phyloP scores from a whole-genome alignment of 1,140 invertebrate species.

The Achatina immaculata region DNA sequence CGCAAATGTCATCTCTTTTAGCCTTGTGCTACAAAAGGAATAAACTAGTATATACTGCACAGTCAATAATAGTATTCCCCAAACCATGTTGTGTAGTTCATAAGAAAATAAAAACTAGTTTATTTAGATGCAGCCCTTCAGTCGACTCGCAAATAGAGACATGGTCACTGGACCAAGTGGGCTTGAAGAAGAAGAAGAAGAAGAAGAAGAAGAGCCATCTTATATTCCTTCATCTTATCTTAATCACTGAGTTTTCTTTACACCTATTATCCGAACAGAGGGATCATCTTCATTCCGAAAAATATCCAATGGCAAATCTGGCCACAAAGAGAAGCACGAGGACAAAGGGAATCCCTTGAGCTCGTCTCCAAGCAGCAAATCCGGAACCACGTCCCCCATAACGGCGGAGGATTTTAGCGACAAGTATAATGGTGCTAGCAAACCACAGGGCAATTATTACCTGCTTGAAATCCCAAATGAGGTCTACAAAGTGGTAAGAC shows the following conservation, averaged over 20 bases:
- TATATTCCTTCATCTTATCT: not conserved
- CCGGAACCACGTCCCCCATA: not conserved
- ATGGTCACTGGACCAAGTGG: too few relatives aligned
- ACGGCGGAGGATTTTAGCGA: not conserved
- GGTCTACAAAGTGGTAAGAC: not conserved
- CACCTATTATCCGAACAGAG: not conserved
- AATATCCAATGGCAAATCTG: slow-evolving; percentile 28
- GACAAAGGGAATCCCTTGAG: not conserved
- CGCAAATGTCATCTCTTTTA: too few relatives aligned
- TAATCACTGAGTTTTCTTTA: too few relatives aligned
- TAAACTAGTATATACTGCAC: too few relatives aligned
- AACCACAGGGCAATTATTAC: not conserved
- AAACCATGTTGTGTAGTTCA: too few relatives aligned
- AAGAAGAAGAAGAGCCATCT: not conserved
- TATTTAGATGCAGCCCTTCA: too few relatives aligned
- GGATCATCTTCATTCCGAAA: not conserved
- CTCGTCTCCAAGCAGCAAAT: not conserved
- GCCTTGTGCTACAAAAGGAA: too few relatives aligned
- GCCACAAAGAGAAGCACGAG: not conserved
- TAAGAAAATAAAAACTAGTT: too few relatives aligned
- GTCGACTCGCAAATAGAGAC: too few relatives aligned
- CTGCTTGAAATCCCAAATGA: not conserved
- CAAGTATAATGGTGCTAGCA: not conserved
- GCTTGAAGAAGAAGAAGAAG: too few relatives aligned
- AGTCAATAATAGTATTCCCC: too few relatives aligned